phyloP scores from a whole-genome alignment of 2,797 vertebrate species.

The Epinephelus coioides region DNA sequence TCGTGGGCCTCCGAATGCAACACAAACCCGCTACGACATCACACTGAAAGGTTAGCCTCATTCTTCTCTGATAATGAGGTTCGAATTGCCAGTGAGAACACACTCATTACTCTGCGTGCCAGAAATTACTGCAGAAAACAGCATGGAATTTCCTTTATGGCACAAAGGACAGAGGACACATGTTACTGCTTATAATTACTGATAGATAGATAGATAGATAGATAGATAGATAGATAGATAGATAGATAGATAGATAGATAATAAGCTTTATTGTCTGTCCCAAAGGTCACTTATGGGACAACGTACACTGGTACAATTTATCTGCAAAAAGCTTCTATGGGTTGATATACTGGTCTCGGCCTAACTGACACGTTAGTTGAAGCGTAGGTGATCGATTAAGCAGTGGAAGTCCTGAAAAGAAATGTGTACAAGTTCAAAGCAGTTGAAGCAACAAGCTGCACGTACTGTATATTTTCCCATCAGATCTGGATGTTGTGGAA shows the following conservation, averaged over 20 bases:
- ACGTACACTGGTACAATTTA: neutral
- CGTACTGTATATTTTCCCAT: neutral
- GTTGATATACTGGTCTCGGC: neutral
- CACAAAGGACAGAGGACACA: slow-evolving; percentile 6
- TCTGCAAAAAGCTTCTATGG: neutral
- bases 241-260: too few species aligned
- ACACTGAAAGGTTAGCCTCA: slow-evolving; percentile 39
- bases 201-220: neutral
- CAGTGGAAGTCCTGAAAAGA: neutral
- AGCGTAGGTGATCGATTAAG: neutral
- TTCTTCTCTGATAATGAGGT: slow-evolving; percentile 51
- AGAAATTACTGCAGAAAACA: slow-evolving; percentile 46
- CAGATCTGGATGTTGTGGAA: neutral
- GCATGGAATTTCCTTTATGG: slow-evolving; percentile 24
- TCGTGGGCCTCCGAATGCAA: slow-evolving; percentile 20
- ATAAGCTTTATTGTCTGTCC: too few species aligned
- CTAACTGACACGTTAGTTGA: neutral
- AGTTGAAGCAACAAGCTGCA: slow-evolving; percentile 3
- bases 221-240: neutral
- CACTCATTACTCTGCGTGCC: slow-evolving; percentile 22
- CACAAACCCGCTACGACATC: slow-evolving; percentile 26
- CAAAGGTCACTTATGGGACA: too few species aligned
- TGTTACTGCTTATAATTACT: neutral
- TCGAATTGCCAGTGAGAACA: slow-evolving; percentile 19
- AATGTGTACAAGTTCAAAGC: neutral